A percentile compares a stretch with the other conserved stretches of the same genome.
phyloP scores from a whole-genome alignment of 2,888 invertebrate species.

The Elegia similella region DNA sequence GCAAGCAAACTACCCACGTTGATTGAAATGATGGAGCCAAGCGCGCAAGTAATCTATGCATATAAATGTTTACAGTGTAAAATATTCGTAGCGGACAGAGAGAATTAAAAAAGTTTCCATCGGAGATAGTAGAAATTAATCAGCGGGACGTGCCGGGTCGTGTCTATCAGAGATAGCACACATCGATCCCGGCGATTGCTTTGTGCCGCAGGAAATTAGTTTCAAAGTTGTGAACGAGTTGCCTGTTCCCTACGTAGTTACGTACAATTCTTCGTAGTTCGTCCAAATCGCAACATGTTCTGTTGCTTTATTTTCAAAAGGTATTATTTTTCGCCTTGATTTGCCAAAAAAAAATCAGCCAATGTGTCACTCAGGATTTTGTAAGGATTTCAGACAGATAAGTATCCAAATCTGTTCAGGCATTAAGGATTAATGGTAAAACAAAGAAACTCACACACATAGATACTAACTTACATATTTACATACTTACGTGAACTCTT shows the following conservation, averaged over 20 bases:
- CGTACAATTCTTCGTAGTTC: too few relatives aligned
- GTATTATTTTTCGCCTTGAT: too few relatives aligned
- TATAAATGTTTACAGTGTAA: slow-evolving; percentile 9
- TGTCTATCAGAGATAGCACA: slow-evolving; percentile 50
- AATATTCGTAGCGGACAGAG: slow-evolving; percentile 9
- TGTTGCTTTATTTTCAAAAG: too few relatives aligned
- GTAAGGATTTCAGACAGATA: too few relatives aligned
- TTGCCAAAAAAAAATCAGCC: too few relatives aligned
- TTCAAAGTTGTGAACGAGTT: slow-evolving; percentile 57
- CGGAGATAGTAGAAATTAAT: slow-evolving; percentile 46
- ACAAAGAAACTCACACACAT: too few relatives aligned
- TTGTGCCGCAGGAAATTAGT: slow-evolving; percentile 76
- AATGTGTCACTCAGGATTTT: too few relatives aligned
- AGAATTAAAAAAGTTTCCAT: slow-evolving; percentile 27
- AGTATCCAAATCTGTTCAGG: too few relatives aligned
- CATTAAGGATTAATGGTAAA: too few relatives aligned
- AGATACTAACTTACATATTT: too few relatives aligned
- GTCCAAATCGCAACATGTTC: too few relatives aligned
- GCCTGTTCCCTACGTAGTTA: neutral
- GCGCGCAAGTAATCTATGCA: slow-evolving; percentile 10
- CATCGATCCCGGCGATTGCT: slow-evolving; percentile 62
- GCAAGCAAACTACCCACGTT: neutral
- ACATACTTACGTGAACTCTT: too few relatives aligned
- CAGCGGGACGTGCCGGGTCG: slow-evolving; percentile 43
- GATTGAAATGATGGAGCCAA: neutral